A percentile compares a stretch with the other conserved stretches of the same genome.
Conservation (phyloP, 1,140 invertebrate genomes). For the Elysia chlorotica region DNA sequence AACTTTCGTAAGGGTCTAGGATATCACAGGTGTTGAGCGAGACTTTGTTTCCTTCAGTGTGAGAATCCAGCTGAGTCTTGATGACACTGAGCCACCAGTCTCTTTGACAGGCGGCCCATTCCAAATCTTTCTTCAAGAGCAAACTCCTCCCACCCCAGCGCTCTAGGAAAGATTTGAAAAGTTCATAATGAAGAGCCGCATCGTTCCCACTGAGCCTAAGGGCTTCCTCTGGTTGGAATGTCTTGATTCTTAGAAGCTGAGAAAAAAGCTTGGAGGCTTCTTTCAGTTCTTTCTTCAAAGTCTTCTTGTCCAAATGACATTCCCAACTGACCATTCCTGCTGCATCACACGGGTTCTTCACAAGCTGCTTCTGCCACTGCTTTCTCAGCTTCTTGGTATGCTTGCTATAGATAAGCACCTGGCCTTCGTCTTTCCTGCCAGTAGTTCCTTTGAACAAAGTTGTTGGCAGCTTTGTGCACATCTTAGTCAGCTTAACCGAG, state of each 20-base stretch:
- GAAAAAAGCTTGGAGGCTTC: neutral
- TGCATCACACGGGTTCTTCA: neutral
- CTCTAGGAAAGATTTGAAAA: conserved; percentile 7
- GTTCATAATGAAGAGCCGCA: neutral
- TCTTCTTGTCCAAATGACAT: conserved; percentile 8
- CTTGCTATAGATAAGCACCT: conserved; percentile 2
- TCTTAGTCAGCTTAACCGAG: neutral
- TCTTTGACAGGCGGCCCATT: conserved; percentile 6
- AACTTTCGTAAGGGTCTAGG: no score
- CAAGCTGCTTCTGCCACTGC: conserved; percentile 2
- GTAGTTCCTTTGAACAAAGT: neutral
- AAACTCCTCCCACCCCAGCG: neutral
- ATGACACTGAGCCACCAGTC: neutral
- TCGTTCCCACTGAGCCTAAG: neutral
- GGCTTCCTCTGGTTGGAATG: neutral
- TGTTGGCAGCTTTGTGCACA: neutral
- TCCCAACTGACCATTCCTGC: conserved; percentile 3
- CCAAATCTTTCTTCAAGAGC: conserved; percentile 4
- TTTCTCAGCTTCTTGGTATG: neutral
- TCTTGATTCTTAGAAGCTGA: neutral
- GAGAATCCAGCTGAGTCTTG: no score
- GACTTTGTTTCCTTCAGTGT: no score
- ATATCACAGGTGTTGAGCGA: no score
- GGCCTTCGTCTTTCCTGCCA: neutral
- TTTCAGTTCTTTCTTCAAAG: neutral